A percentile compares a stretch with the other conserved stretches of the same genome.
Conservation (phyloP, 1,140 invertebrate genomes). For the Dryas iulia region DNA sequence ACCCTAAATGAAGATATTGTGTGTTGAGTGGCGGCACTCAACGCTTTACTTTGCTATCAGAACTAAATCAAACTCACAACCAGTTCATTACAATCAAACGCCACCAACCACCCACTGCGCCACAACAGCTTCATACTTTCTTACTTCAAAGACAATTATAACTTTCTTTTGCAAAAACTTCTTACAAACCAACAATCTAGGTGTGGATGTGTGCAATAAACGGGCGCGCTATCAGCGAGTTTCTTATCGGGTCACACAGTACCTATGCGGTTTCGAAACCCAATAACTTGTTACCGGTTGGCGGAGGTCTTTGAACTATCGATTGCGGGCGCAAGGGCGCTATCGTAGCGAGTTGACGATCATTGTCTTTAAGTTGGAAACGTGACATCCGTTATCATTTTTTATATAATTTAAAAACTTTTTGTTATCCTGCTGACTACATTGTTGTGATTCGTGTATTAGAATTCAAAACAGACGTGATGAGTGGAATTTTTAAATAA, state of each 20-base stretch:
- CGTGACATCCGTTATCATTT: slow-evolving; percentile 16
- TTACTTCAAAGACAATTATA: too few relatives aligned
- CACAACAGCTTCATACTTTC: too few relatives aligned
- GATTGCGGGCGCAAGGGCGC: slow-evolving; percentile 43
- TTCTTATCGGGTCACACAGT: slow-evolving; percentile 7
- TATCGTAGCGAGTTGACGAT: slow-evolving; percentile 21
- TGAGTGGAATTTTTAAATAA: background rate
- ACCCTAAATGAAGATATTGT: too few relatives aligned
- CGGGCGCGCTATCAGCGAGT: background rate
- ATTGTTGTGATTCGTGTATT: background rate
- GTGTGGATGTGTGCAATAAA: background rate
- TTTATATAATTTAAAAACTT: background rate
- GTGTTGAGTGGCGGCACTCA: too few relatives aligned
- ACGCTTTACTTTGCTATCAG: too few relatives aligned
- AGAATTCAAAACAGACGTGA: background rate
- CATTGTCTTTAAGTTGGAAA: slow-evolving; percentile 30
- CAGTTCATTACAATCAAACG: too few relatives aligned
- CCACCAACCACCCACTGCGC: too few relatives aligned
- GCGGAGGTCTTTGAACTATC: slow-evolving; percentile 58
- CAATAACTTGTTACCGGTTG: slow-evolving; percentile 41
- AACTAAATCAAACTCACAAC: too few relatives aligned
- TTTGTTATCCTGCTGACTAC: background rate
- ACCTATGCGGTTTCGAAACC: slow-evolving; percentile 25
- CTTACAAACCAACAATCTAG: background rate
- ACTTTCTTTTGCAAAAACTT: too few relatives aligned